Evolutionary conservation across 2,113 vertebrate genomes (phyloP).

Genomic region (Amphiprion ocellaris): DNA sequence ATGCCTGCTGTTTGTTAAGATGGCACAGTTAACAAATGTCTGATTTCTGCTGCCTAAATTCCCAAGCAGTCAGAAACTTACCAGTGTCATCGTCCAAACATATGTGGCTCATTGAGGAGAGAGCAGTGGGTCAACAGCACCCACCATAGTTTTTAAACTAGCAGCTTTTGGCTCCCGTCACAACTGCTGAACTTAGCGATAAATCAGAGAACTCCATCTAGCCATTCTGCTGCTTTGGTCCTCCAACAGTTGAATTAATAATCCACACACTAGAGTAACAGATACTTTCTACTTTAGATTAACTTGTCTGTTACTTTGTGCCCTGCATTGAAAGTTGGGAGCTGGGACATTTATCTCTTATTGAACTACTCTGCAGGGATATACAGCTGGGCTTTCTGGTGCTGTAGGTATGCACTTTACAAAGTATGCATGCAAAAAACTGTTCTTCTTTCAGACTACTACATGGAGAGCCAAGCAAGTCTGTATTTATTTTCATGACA

Average conservation of each 20-base stretch:
- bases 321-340: not conserved
- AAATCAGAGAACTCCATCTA: conserved; percentile 41
- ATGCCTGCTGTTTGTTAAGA: not conserved
- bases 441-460: not conserved
- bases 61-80: not conserved
- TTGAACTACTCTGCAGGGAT: conserved; percentile 1
- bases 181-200: conserved; percentile 30
- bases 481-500: conserved; percentile 9
- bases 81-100: conserved; percentile 8
- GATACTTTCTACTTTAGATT: conserved; percentile 4
- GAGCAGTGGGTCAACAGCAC: conserved; percentile 26
- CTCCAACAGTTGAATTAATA: conserved; percentile 22
- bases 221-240: conserved; percentile 13
- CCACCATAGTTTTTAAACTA: conserved; percentile 29
- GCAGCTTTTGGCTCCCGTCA: conserved; percentile 18
- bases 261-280: conserved; percentile 28
- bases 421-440: not conserved
- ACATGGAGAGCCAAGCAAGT: not conserved
- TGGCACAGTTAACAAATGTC: conserved; percentile 1
- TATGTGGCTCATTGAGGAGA: conserved; percentile 24
- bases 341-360: conserved; percentile 5
- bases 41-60: not conserved
- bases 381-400: not conserved
- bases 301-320: conserved; percentile 1
- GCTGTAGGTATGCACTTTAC: not conserved